phyloP scores from a whole-genome alignment of 1,140 invertebrate species.

The Heliconius himera region DNA sequence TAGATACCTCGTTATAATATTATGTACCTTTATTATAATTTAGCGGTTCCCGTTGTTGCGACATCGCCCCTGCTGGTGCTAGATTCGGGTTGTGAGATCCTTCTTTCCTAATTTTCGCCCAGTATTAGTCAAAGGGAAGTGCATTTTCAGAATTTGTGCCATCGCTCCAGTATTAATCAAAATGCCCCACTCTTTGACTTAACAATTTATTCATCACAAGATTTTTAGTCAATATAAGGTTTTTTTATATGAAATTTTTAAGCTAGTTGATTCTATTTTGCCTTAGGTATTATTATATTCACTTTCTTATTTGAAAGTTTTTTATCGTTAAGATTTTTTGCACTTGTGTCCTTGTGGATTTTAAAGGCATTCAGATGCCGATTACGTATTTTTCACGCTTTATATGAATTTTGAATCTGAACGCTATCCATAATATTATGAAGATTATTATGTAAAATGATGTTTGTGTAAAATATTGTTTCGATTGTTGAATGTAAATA shows the following conservation, averaged over 20 bases:
- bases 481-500: conserved; percentile 78
- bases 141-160: conserved; percentile 78
- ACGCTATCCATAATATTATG: conserved; percentile 71
- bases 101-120: conserved; percentile 77
- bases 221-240: conserved; percentile 80
- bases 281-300: conserved; percentile 76
- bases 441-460: conserved; percentile 64
- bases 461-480: conserved; percentile 77
- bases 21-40: neutral
- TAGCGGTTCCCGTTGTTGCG: conserved; percentile 1
- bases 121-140: conserved; percentile 78
- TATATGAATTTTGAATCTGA: conserved; percentile 64
- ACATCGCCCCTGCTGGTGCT: conserved; percentile 56
- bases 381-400: conserved; percentile 77
- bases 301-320: conserved; percentile 78
- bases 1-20: conserved; percentile 12
- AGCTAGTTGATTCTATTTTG: conserved; percentile 80
- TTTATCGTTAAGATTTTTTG: conserved; percentile 71
- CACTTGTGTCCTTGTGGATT: conserved; percentile 82
- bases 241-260: conserved; percentile 74
- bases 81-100: conserved; percentile 78
- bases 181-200: conserved; percentile 75
- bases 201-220: conserved; percentile 78
- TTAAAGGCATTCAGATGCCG: conserved; percentile 63
- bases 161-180: conserved; percentile 79